A percentile compares a stretch with the other conserved stretches of the same genome.
Conservation (phyloP, 1,140 invertebrate genomes). For the Drosophila bocqueti region DNA sequence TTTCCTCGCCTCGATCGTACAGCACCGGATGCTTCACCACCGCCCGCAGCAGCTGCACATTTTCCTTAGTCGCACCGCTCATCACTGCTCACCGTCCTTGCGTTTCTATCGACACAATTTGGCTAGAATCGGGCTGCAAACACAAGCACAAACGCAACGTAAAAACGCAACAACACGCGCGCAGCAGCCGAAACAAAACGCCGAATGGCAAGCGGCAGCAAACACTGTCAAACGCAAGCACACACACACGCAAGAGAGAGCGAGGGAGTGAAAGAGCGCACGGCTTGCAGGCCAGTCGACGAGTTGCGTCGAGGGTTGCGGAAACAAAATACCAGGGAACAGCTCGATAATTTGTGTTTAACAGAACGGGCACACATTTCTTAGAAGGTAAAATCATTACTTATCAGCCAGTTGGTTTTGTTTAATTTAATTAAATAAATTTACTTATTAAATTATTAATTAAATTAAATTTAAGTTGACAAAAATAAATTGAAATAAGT, state of each 20-base stretch:
- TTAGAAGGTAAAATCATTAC: too few species aligned
- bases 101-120: slow-evolving; percentile 17
- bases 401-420: too few species aligned
- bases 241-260: slow-evolving; percentile 31
- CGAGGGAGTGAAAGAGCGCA: slow-evolving; percentile 38
- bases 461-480: too few species aligned
- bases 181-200: slow-evolving; percentile 30
- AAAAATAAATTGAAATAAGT: too few species aligned
- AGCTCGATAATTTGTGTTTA: background rate
- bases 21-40: slow-evolving; percentile 53
- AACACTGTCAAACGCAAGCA: slow-evolving; percentile 26
- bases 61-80: slow-evolving; percentile 15
- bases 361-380: background rate
- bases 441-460: background rate
- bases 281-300: slow-evolving; percentile 26
- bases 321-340: slow-evolving; percentile 4
- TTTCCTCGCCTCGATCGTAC: slow-evolving; percentile 59
- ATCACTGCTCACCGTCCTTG: slow-evolving; percentile 5
- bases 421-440: background rate
- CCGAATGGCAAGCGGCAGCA: slow-evolving; percentile 42
- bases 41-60: slow-evolving; percentile 51
- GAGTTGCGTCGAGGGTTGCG: slow-evolving; percentile 48
- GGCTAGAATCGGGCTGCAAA: slow-evolving; percentile 28
- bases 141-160: slow-evolving; percentile 23
- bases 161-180: slow-evolving; percentile 54